Percentiles rank a stretch among this genome's conserved stretches.
Conservation (phyloP, 2,113 vertebrate species). For the Lepisosteus osseus region DNA sequence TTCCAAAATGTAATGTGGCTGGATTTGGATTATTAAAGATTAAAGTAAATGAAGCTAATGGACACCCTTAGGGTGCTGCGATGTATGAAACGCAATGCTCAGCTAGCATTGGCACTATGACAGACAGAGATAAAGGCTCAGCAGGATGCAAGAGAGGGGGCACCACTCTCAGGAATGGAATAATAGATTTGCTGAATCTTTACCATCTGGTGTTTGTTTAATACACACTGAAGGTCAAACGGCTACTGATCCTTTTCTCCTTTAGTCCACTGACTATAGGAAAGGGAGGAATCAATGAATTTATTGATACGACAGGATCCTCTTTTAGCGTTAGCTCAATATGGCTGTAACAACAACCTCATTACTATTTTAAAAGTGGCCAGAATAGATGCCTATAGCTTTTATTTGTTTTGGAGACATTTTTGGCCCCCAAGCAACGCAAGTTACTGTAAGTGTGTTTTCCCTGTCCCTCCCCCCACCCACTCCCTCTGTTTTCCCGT, state of each 20-base stretch:
- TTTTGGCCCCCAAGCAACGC: background rate
- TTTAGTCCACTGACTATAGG: slow-evolving; percentile 74
- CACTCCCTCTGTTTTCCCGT: background rate
- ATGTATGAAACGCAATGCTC: slow-evolving; percentile 80
- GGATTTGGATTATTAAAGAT: slow-evolving; percentile 77
- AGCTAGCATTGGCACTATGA: slow-evolving; percentile 72
- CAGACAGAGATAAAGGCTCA: slow-evolving; percentile 78
- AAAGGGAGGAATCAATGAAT: slow-evolving; percentile 76
- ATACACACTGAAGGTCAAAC: slow-evolving; percentile 87
- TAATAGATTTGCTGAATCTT: slow-evolving; percentile 81
- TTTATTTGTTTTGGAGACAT: slow-evolving; percentile 9
- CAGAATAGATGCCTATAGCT: slow-evolving; percentile 26
- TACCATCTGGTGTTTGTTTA: slow-evolving; percentile 92
- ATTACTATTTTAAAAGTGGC: slow-evolving; percentile 50
- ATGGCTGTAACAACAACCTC: slow-evolving; percentile 62
- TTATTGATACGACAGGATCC: slow-evolving; percentile 76
- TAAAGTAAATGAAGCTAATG: slow-evolving; percentile 81
- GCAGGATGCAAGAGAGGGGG: slow-evolving; percentile 80
- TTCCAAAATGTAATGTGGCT: slow-evolving; percentile 71
- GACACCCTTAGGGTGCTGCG: slow-evolving; percentile 76
- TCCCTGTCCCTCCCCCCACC: background rate
- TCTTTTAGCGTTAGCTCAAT: slow-evolving; percentile 70
- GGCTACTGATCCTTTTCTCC: slow-evolving; percentile 77
- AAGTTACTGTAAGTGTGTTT: slow-evolving; percentile 28
- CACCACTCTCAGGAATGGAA: slow-evolving; percentile 72